phyloP scores from a whole-genome alignment of 2,113 vertebrate species.

The Etia nguti region DNA sequence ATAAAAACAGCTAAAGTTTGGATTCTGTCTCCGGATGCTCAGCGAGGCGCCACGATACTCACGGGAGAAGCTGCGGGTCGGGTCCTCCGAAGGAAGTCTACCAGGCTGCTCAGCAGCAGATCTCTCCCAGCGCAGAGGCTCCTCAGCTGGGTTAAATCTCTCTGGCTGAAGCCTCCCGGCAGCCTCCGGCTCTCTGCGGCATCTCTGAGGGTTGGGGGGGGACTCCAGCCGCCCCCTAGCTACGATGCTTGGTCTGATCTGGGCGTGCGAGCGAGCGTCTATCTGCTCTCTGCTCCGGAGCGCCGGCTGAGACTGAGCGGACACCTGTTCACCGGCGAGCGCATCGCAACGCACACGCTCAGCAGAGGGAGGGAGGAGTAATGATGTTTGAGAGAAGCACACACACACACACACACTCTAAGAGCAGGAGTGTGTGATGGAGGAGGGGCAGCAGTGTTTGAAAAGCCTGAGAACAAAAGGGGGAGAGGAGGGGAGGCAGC shows the following conservation, averaged over 20 bases:
- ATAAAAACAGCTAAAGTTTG: not conserved
- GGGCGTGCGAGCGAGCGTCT: not conserved
- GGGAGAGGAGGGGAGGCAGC: not conserved
- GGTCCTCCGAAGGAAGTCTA: not conserved
- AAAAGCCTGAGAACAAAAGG: constrained; percentile 3
- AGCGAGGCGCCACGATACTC: not conserved
- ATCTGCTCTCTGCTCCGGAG: constrained; percentile 7
- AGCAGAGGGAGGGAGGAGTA: not conserved
- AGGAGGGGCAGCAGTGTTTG: constrained; percentile 23
- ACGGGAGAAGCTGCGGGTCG: not conserved
- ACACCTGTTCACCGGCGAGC: constrained; percentile 56
- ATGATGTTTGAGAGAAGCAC: constrained; percentile 1
- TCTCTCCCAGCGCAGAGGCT: not conserved
- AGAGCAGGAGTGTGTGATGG: not conserved
- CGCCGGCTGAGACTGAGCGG: not conserved
- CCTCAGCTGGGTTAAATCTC: not conserved
- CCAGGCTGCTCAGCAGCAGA: constrained; percentile 9
- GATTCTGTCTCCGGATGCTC: not conserved
- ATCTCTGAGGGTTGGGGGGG: not conserved
- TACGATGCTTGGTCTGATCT: not conserved
- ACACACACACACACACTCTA: not conserved
- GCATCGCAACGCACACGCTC: constrained; percentile 24
- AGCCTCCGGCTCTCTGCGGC: not conserved
- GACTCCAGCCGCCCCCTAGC: not conserved
- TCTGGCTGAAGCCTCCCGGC: constrained; percentile 12